Conservation (phyloP, 2,888 invertebrate species). For the Drosophila lutescens region DNA sequence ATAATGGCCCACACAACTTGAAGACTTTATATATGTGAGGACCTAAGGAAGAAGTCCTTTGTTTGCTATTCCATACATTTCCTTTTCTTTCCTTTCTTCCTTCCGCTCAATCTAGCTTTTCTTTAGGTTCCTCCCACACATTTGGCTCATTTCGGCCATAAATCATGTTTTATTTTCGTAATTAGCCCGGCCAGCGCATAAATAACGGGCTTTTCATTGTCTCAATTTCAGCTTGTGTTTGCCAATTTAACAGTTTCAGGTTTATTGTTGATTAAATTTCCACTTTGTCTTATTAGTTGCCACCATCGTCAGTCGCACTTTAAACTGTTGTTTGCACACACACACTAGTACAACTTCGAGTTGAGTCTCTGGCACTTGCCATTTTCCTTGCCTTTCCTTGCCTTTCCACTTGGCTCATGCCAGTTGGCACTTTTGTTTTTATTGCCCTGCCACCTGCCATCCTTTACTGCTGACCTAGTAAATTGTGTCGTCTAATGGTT, state of each 20-base stretch:
- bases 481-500: slow-evolving; percentile 68
- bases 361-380: slow-evolving; percentile 18
- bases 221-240: slow-evolving; percentile 54
- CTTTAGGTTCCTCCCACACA: not conserved
- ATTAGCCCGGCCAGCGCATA: slow-evolving; percentile 73
- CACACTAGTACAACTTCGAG: slow-evolving; percentile 66
- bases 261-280: slow-evolving; percentile 67
- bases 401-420: slow-evolving; percentile 40
- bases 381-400: slow-evolving; percentile 14
- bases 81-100: slow-evolving; percentile 9
- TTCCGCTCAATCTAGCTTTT: slow-evolving; percentile 19
- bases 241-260: slow-evolving; percentile 61
- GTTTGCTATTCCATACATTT: slow-evolving; percentile 41
- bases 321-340: slow-evolving; percentile 79
- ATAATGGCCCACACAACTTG: slow-evolving; percentile 65
- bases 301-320: slow-evolving; percentile 56
- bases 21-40: slow-evolving; percentile 24
- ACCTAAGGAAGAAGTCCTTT: slow-evolving; percentile 24
- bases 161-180: slow-evolving; percentile 78
- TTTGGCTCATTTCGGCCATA: slow-evolving; percentile 49
- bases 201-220: slow-evolving; percentile 76
- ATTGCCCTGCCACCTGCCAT: slow-evolving; percentile 51
- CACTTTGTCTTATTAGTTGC: slow-evolving; percentile 53
- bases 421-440: slow-evolving; percentile 53
- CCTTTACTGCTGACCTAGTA: slow-evolving; percentile 62